Evolutionary conservation across 64 coral and sea anemone genomes (phyloP).

Genomic region (Stichodactyla mertensii): DNA sequence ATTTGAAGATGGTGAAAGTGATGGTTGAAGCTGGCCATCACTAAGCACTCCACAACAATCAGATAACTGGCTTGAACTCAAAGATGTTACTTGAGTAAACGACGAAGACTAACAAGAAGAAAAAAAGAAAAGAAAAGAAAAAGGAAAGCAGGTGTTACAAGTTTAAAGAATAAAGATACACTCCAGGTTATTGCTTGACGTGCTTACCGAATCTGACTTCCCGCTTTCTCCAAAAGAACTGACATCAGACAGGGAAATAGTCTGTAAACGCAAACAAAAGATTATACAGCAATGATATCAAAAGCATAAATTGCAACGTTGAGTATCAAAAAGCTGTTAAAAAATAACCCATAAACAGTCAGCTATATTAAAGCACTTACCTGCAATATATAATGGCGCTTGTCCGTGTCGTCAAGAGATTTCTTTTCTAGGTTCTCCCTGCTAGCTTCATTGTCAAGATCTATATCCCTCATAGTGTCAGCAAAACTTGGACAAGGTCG

Average conservation of each 20-base stretch:
- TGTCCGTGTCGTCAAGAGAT: too few species aligned
- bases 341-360: too few species aligned
- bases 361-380: too few species aligned
- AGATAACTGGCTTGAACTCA: neutral
- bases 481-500: too few species aligned
- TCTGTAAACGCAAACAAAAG: neutral
- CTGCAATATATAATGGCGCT: too few species aligned
- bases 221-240: neutral
- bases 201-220: neutral
- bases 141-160: neutral
- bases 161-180: neutral
- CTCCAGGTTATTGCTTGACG: neutral
- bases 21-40: slow-evolving; percentile 12
- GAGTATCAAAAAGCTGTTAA: too few species aligned
- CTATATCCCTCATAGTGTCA: too few species aligned
- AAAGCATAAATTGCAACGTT: too few species aligned
- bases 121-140: neutral
- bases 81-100: neutral
- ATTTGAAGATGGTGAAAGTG: neutral
- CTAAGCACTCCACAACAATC: neutral
- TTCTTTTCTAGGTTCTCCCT: too few species aligned
- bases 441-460: too few species aligned
- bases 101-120: neutral
- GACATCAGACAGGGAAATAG: neutral
- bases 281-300: too few species aligned